These are phyloP conservation scores for Heterocephalus glaber DNA, from an alignment of 2,113 vertebrate genomes.

Conservation along the genomic window DNA sequence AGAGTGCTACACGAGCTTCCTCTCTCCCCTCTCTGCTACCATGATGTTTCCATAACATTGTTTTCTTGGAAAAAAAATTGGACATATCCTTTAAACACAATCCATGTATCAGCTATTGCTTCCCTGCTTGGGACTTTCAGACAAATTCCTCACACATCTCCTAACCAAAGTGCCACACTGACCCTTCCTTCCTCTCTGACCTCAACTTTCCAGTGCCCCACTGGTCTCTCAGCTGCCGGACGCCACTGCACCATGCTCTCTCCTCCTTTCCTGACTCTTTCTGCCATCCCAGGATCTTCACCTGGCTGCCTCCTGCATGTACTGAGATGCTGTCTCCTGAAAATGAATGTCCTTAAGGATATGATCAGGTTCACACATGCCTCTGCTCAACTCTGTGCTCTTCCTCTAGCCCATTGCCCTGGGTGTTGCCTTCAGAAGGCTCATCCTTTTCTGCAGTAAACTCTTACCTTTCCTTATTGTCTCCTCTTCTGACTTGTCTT, in stretches of 20 bases:
- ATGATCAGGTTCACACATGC: rapidly evolving
- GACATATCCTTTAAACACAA: not conserved
- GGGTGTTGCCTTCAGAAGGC: not conserved
- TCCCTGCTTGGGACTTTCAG: not conserved
- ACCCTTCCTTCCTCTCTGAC: not conserved
- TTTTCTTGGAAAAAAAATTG: not conserved
- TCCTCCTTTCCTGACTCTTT: not conserved
- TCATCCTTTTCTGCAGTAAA: not conserved
- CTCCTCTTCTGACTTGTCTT: not conserved
- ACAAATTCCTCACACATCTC: not conserved
- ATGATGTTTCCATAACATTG: not conserved
- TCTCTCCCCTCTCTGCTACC: not conserved
- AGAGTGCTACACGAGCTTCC: not conserved
- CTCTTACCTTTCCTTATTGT: rapidly evolving
- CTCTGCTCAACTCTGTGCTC: rapidly evolving
- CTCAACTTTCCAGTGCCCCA: rapidly evolving
- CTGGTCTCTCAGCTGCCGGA: not conserved
- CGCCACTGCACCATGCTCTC: rapidly evolving
- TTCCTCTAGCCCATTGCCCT: not conserved
- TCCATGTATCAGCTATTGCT: not conserved
- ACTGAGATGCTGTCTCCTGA: not conserved
- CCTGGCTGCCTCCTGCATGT: too few species aligned
- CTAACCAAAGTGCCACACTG: not conserved
- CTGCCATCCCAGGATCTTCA: not conserved
- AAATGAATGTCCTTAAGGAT: not conserved